Evolutionary conservation across 2,888 invertebrate genomes (phyloP).

Genomic region (Punctoribates punctum): DNA sequence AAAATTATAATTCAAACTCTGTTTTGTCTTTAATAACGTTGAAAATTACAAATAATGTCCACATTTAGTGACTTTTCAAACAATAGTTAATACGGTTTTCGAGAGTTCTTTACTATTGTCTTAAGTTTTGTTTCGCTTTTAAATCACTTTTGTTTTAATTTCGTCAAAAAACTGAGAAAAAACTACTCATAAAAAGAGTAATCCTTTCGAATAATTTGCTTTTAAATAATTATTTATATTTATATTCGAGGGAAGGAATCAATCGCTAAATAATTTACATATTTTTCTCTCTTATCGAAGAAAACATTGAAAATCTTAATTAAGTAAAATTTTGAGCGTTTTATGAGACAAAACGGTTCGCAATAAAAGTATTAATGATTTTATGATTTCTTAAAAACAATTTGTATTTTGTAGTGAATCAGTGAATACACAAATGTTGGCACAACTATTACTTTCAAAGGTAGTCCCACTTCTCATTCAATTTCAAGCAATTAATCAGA

Average conservation of each 20-base stretch:
- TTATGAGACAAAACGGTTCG: not conserved
- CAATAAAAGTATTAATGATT: not conserved
- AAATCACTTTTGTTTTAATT: not conserved
- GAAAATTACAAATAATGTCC: slow-evolving; percentile 11
- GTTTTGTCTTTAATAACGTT: not conserved
- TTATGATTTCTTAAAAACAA: not conserved
- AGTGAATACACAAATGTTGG: slow-evolving; percentile 12
- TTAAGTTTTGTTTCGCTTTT: not conserved
- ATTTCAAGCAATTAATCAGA: not conserved
- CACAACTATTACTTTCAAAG: slow-evolving; percentile 34
- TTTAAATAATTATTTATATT: not conserved
- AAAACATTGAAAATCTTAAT: slow-evolving; percentile 4
- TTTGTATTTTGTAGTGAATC: not conserved
- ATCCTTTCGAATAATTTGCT: too few species aligned
- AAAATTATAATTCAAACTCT: slow-evolving; percentile 23
- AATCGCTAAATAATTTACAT: slow-evolving; percentile 15
- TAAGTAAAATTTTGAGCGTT: slow-evolving; percentile 22
- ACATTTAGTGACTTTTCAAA: slow-evolving; percentile 6
- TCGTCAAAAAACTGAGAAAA: not conserved
- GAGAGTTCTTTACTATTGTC: slow-evolving; percentile 27
- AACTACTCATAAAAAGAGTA: not conserved
- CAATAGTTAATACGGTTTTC: slow-evolving; percentile 29
- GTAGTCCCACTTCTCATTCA: not conserved
- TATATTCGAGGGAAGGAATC: not conserved
- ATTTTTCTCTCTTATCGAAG: not conserved